Evolutionary conservation across 2,797 vertebrate species (phyloP), one percentile per base, ranked within the genome.

Genomic region (Champsocephalus esox): DNA sequence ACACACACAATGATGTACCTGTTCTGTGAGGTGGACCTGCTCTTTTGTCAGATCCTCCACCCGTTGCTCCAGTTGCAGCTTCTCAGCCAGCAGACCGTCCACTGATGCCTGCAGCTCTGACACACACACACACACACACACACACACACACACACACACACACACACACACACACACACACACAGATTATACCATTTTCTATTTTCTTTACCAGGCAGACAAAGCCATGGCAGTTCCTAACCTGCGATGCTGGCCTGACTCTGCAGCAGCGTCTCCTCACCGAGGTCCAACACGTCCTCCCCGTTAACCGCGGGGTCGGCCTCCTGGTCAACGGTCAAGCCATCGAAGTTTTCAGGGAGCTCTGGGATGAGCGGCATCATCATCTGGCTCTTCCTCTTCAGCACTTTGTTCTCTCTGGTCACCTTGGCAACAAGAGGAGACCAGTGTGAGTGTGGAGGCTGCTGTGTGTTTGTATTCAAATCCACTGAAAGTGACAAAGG

Each of bases 241-340:
- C 96, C 96, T 92, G 88, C 66, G 34, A 96, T 90, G 81, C 95
- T 94, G 56, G 90, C 86, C 61, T 94, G 88, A n/a, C 81, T 91
- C 21, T 88, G 79, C 19, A 93, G 65, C 3, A 84, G 62, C 0
- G 74, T 75, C 19, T 77, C 78, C 24, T 90, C 76, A 0, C 38
- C 75, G 0, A n/a, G n/a, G 16, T 84, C 28, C 9, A 78, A 84
- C 0, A 56, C 51, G 1, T 81, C 43, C 0, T 57, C 87, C 0
- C 28, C 14, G 1, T 67, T 66, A 0, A 14, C 50, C 0, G 2
- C 16, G 12, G n/a, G 32, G 28, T 87, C 86, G 4, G 12, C 0
- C 46, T 85, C 88, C 0, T 2, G 59, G 60, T 85, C 88, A 70
- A 76, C 57, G 46, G 79, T 84, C 70, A 70, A 7, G 17, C 46